Percentiles rank a stretch among this genome's conserved stretches.
Evolutionary conservation across 92 coral and sea anemone species (phyloP).

Genomic region (Hydrozoanthus gracilis): DNA sequence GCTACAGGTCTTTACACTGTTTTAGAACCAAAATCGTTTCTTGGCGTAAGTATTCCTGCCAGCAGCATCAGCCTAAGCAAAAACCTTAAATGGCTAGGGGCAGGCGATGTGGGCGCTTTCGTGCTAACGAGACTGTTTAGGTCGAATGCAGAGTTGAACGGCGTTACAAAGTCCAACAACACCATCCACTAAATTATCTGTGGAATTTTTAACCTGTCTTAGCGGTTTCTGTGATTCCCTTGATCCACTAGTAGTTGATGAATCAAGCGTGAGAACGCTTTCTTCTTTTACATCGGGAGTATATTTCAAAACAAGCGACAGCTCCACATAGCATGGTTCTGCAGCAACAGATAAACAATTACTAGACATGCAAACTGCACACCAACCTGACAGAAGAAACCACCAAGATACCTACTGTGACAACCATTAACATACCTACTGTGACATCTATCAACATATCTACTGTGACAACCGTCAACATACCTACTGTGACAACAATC

Average conservation of each 20-base stretch:
- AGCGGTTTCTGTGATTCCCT: conserved; percentile 48
- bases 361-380: neutral
- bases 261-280: conserved; percentile 62
- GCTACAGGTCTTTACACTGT: too few relatives aligned
- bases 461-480: too few relatives aligned
- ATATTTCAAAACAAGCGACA: conserved; percentile 86
- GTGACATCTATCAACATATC: too few relatives aligned
- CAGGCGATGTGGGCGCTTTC: too few relatives aligned
- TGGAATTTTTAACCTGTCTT: conserved; percentile 78
- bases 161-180: conserved; percentile 89
- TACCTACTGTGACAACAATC: too few relatives aligned
- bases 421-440: too few relatives aligned
- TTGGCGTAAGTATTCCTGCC: too few relatives aligned
- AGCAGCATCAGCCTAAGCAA: too few relatives aligned
- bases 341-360: neutral
- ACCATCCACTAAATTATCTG: conserved; percentile 82
- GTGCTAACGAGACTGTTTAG: conserved; percentile 70
- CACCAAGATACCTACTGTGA: too few relatives aligned
- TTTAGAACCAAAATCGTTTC: too few relatives aligned
- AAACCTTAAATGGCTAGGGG: too few relatives aligned
- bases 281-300: conserved; percentile 87
- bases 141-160: conserved; percentile 88
- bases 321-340: conserved; percentile 91
- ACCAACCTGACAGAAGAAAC: too few relatives aligned
- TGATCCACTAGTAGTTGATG: conserved; percentile 35